Conservation (phyloP, 2,113 vertebrate species). For the Limanda limanda region DNA sequence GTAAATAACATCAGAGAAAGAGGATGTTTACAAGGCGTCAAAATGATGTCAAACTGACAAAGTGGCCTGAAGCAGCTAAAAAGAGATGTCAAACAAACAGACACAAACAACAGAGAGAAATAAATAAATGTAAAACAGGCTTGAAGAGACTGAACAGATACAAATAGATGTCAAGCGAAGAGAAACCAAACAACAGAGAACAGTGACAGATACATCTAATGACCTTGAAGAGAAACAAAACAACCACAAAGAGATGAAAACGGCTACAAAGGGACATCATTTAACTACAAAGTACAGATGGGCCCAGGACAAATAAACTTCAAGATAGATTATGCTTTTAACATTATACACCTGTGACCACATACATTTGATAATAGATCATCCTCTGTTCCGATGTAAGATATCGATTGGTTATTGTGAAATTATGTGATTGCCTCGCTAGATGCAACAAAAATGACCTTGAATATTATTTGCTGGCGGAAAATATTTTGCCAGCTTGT, state of each 20-base stretch:
- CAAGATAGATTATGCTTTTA: neutral
- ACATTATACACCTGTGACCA: neutral
- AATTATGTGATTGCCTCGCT: neutral
- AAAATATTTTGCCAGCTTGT: neutral
- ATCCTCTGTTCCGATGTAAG: neutral
- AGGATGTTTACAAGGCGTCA: neutral
- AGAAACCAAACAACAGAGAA: neutral
- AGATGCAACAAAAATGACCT: neutral
- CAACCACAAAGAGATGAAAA: neutral
- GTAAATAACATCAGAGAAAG: neutral
- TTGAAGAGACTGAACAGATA: neutral
- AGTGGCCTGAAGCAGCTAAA: neutral
- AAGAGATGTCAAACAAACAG: neutral
- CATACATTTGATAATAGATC: neutral
- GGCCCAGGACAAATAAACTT: neutral
- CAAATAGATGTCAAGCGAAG: neutral
- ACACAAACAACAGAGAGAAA: neutral
- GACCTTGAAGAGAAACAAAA: neutral
- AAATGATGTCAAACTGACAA: neutral
- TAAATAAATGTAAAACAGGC: neutral
- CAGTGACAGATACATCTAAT: neutral
- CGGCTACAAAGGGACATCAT: neutral
- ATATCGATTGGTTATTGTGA: neutral
- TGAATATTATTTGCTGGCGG: neutral
- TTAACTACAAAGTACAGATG: neutral